Evolutionary conservation across 2,797 vertebrate genomes (phyloP), one percentile per base, ranked within the genome.

Genomic region (Taeniopygia guttata): DNA sequence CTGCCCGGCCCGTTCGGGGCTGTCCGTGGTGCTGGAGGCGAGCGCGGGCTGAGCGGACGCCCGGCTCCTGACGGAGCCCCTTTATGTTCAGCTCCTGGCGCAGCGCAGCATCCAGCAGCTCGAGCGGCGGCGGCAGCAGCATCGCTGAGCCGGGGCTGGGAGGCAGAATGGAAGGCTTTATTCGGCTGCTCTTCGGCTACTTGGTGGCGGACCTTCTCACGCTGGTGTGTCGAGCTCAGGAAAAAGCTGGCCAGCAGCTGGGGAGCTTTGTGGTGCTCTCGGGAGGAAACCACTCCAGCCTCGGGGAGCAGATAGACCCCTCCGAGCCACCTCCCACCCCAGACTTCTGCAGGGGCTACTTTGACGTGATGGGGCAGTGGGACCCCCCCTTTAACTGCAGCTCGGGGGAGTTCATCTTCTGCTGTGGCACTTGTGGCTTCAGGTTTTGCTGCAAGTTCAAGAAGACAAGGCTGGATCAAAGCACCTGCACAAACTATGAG

Each of bases 391-490:
- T 99, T 97, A 98, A 98, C 96, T 99, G 99, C 98, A 99, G 98
- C 94, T 99, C 99, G 30, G 98, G 98, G 90, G 98, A 98, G 96
- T 99, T 99, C 97, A 98, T 99, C 92, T 99, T 98, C 97, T 99
- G 99, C 98, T 99, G 99, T 96, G 99, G 99, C 98, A 99, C 99
- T 98, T 99, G 99, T 98, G 99, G 99, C 98, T 99, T 99, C 98
- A 98, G 99, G 93, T 99, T 99, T 98, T 99, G 99, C 98, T 99
- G 99, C 98, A 98, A 99, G 90, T 99, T 98, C 97, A 99, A 98
- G 94, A 98, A 98, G 97, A 98, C 99, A 11, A 98, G 98, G 66
- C 96, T 99, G 97, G 99, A 99, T 96, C 99, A 99, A 97, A 98
- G 98, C 97, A 98, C 98, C 97, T 99, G 99, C 96, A 99, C 98